Conservation (phyloP, 2,888 invertebrate species). For the Brachycybe producta region DNA sequence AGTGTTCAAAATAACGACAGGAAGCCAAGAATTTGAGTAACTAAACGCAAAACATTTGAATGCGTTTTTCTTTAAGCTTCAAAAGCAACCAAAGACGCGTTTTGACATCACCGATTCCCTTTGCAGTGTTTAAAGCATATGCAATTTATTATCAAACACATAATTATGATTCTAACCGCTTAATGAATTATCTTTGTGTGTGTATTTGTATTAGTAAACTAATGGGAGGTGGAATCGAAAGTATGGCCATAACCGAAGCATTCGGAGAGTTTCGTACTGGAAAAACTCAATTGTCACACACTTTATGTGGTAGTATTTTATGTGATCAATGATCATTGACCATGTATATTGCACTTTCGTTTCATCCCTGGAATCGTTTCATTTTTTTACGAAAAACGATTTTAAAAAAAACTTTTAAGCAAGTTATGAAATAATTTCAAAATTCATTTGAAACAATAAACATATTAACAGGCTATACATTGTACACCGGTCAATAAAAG, state of each 20-base stretch:
- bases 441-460: neutral
- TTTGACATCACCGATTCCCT: neutral
- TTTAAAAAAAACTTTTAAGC: no score
- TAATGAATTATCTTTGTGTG: neutral
- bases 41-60: conserved; percentile 9
- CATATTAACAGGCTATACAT: no score
- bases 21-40: conserved; percentile 54
- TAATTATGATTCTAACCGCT: no score
- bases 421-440: no score
- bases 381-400: no score
- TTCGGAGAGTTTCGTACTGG: conserved; percentile 73
- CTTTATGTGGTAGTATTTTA: conserved; percentile 48
- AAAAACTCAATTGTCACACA: conserved; percentile 68
- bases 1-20: conserved; percentile 51
- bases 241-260: conserved; percentile 70
- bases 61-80: no score
- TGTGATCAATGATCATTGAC: no score
- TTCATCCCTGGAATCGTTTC: no score
- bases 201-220: conserved; percentile 50
- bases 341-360: no score
- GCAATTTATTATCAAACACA: no score
- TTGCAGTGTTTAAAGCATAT: no score
- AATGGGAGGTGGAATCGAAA: conserved; percentile 64
- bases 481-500: no score
- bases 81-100: neutral